Evolutionary conservation across 1,140 invertebrate genomes (phyloP), one percentile per base, ranked within the genome.

Genomic region (Batillaria attramentaria): DNA sequence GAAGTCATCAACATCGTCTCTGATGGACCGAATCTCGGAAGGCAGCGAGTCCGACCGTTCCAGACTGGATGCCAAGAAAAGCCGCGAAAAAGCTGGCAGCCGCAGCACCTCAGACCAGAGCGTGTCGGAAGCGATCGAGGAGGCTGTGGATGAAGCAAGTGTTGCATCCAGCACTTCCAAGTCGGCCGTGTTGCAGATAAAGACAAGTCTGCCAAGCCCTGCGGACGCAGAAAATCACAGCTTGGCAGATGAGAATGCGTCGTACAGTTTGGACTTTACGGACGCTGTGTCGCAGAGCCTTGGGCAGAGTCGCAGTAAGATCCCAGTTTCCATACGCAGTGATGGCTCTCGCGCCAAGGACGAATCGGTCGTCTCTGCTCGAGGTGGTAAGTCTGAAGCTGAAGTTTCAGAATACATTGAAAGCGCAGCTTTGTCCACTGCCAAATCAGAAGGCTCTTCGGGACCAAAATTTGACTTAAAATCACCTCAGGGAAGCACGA

Each of bases 11-110:
- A 78, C 37, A 20, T 70, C 77, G 54, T 60, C 46, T 60, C 46
- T 77, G n/a, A 79, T 88, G 77, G 85, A 87, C 41, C 83, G 82
- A n/a, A 87, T 89, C 28, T 89, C 86, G 10, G 87, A 89, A 39
- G 86, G 83, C n/a, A 87, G 86, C 77, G 87, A 87, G 80, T 83
- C 84, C 80, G 81, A 83, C 5, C 72, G 79, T 37, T 83, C 84
- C 35, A 35, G 41, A 2, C 35, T 50, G 16, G 69, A 62, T 50
- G 60, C 33, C 37, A 62, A 66, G 31, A 79, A 79, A 35, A 37
- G 57, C 28, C 46, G 35, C n/a, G 35, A 74, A 35, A 74, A 42
- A 50, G 28, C 31, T 16, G 28, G 13, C 41, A 54, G 31, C 46
- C 41, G 20, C 66, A 69, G 62, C 77, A 37, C 43, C 3, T 78